Conservation (phyloP, 2,797 vertebrate species). For the Corythornis leucogaster region DNA sequence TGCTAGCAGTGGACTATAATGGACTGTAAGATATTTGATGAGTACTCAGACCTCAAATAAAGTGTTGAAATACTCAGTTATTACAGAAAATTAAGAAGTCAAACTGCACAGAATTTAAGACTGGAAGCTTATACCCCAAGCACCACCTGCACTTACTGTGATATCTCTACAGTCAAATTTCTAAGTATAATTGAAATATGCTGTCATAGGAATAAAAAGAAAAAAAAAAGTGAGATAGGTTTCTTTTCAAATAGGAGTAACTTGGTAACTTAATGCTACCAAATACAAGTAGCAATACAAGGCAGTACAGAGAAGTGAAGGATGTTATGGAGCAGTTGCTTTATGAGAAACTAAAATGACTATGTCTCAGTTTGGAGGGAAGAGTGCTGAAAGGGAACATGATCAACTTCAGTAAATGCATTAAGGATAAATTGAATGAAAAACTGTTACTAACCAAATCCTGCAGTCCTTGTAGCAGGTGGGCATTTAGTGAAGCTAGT, state of each 20-base stretch:
- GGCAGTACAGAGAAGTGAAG: background rate
- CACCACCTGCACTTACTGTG: background rate
- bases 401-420: background rate
- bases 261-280: background rate
- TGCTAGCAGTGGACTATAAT: background rate
- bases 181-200: background rate
- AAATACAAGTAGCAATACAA: background rate
- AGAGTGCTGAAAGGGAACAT: background rate
- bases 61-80: background rate
- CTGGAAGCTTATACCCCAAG: background rate
- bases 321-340: background rate
- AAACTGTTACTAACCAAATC: background rate
- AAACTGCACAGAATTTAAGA: background rate
- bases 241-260: background rate
- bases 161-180: background rate
- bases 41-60: background rate
- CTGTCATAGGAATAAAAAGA: background rate
- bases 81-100: background rate
- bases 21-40: background rate
- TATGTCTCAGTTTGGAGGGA: background rate
- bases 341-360: background rate
- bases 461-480: background rate
- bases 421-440: background rate
- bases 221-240: background rate
- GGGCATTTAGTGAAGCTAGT: background rate